phyloP scores from a whole-genome alignment of 2,113 vertebrate species.

The Prietella phreatophila region DNA sequence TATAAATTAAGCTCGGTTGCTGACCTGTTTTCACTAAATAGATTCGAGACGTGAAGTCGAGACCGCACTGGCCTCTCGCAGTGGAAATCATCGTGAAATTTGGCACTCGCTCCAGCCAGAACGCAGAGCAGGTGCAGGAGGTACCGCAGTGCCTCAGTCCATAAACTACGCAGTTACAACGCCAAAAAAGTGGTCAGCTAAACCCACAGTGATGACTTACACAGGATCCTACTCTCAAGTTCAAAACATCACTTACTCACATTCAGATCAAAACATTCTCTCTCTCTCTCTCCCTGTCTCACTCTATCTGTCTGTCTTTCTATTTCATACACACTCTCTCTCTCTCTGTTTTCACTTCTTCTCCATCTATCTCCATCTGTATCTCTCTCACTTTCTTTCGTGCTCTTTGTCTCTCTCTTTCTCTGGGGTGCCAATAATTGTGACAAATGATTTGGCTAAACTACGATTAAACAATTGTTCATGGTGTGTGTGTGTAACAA shows the following conservation, averaged over 20 bases:
- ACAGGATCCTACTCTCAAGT: background rate
- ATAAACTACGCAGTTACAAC: background rate
- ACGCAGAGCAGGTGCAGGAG: conserved; percentile 23
- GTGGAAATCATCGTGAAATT: conserved; percentile 17
- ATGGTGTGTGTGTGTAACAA: background rate
- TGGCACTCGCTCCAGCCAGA: conserved; percentile 5
- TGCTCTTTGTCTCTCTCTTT: background rate
- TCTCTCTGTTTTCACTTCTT: background rate
- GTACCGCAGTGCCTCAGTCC: background rate
- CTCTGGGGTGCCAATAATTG: background rate
- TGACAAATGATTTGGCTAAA: background rate
- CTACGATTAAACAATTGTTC: background rate
- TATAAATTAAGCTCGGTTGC: conserved; percentile 55
- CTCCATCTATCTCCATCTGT: background rate
- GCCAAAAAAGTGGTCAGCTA: background rate
- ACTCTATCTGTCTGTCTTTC: background rate
- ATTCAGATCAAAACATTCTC: background rate
- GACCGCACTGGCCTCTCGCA: conserved; percentile 9
- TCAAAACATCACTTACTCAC: background rate
- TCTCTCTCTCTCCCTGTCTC: background rate
- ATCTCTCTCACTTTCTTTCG: background rate
- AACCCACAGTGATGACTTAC: background rate
- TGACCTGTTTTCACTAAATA: conserved; percentile 40
- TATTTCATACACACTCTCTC: background rate
- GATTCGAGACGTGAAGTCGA: conserved; percentile 42